phyloP scores from a whole-genome alignment of 2,113 vertebrate species.

The Melospiza georgiana region DNA sequence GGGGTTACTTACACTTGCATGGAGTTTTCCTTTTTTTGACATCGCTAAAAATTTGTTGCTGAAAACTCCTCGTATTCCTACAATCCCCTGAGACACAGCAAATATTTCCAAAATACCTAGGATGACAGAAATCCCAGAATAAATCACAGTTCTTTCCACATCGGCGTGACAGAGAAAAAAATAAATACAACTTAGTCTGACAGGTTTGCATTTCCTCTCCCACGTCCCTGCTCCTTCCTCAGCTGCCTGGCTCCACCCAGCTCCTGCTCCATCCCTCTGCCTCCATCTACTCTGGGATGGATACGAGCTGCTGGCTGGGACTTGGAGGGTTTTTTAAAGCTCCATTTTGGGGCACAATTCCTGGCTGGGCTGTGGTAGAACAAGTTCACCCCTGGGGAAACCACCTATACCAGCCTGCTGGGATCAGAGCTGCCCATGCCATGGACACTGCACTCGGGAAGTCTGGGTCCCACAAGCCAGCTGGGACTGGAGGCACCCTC shows the following conservation, averaged over 20 bases:
- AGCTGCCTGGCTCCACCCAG: neutral
- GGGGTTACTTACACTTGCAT: slow-evolving; percentile 90
- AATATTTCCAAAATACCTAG: slow-evolving; percentile 98
- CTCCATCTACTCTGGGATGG: neutral
- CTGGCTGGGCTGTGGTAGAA: fast-evolving
- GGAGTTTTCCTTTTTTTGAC: slow-evolving; percentile 97
- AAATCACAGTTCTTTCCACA: slow-evolving; percentile 75
- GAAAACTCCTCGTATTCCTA: slow-evolving; percentile 97
- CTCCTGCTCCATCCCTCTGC: neutral
- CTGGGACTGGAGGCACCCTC: neutral
- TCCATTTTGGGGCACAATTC: fast-evolving
- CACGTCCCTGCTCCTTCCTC: neutral
- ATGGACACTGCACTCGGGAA: fast-evolving
- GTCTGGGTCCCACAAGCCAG: neutral
- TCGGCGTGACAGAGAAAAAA: slow-evolving; percentile 32
- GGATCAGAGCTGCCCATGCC: fast-evolving
- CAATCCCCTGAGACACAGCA: slow-evolving; percentile 96
- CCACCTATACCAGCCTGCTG: neutral
- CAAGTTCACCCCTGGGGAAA: neutral
- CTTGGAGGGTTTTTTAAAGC: neutral
- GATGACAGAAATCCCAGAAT: slow-evolving; percentile 85
- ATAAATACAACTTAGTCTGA: neutral
- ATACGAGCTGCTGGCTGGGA: neutral
- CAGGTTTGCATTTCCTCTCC: neutral
- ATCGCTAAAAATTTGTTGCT: slow-evolving; percentile 98